phyloP scores from a whole-genome alignment of 2,888 invertebrate genomes.

The Eupithecia tripunctaria region DNA sequence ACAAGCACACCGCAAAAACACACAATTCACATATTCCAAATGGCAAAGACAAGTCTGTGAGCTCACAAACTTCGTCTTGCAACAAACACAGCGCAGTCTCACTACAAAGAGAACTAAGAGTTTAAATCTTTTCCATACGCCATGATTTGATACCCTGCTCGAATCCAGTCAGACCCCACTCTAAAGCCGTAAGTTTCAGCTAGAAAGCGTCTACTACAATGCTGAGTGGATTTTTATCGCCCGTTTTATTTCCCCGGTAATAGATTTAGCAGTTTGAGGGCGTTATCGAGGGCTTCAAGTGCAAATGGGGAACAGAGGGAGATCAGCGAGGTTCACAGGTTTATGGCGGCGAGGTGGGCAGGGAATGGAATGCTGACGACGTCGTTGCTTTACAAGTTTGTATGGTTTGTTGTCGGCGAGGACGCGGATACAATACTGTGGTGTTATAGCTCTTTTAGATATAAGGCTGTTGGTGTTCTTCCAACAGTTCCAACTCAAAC shows the following conservation, averaged over 20 bases:
- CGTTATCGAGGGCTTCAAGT: slow-evolving; percentile 36
- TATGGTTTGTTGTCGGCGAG: not conserved
- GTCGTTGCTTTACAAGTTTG: not conserved
- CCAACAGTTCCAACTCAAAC: too few species aligned
- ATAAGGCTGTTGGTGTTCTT: not conserved
- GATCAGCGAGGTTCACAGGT: slow-evolving; percentile 29
- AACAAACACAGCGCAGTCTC: too few species aligned
- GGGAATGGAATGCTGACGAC: not conserved
- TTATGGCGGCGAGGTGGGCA: slow-evolving; percentile 16
- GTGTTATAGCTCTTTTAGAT: not conserved
- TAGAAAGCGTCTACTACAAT: slow-evolving; percentile 36
- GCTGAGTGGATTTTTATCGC: slow-evolving; percentile 43
- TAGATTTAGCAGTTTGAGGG: slow-evolving; percentile 41
- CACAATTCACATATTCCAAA: too few species aligned
- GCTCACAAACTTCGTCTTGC: too few species aligned
- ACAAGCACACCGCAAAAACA: too few species aligned
- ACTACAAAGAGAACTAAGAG: too few species aligned
- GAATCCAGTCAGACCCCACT: slow-evolving; percentile 12
- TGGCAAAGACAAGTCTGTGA: too few species aligned
- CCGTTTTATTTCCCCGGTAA: slow-evolving; percentile 37
- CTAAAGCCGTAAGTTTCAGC: slow-evolving; percentile 36
- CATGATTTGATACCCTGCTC: not conserved
- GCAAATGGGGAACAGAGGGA: slow-evolving; percentile 32
- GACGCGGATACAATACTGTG: not conserved
- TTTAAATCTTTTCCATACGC: too few species aligned